A percentile compares a stretch with the other conserved stretches of the same genome.
Conservation (phyloP, 2,113 vertebrate species). For the Tychaedon coryphoeus region DNA sequence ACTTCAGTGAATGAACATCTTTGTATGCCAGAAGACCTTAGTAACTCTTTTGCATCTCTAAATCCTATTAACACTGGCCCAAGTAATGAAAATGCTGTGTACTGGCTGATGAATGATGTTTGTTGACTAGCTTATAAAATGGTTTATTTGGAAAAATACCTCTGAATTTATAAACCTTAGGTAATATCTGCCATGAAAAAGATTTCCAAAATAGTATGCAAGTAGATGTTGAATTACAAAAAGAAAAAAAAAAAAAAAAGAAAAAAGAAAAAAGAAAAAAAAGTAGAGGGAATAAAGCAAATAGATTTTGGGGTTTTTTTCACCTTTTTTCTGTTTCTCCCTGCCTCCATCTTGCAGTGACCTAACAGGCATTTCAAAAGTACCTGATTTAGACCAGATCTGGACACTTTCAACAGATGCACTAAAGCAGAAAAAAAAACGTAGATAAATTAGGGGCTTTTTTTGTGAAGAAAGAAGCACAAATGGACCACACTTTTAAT, state of each 20-base stretch:
- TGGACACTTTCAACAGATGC: neutral
- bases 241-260: neutral
- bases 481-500: neutral
- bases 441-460: neutral
- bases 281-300: neutral
- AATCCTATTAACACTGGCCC: slow-evolving; percentile 30
- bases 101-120: slow-evolving; percentile 12
- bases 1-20: neutral
- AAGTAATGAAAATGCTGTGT: neutral
- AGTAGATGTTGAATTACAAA: neutral
- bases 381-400: neutral
- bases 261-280: neutral
- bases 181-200: neutral
- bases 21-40: neutral
- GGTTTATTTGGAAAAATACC: slow-evolving; percentile 36
- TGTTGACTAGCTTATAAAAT: slow-evolving; percentile 59
- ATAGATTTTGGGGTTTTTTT: neutral
- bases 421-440: neutral
- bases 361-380: neutral
- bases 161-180: neutral
- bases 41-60: slow-evolving; percentile 31
- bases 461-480: neutral
- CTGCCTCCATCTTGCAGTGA: neutral
- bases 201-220: neutral
- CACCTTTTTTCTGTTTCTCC: neutral